A percentile compares a stretch with the other conserved stretches of the same genome.
phyloP scores from a whole-genome alignment of 2,113 vertebrate species.

The Balaeniceps rex region DNA sequence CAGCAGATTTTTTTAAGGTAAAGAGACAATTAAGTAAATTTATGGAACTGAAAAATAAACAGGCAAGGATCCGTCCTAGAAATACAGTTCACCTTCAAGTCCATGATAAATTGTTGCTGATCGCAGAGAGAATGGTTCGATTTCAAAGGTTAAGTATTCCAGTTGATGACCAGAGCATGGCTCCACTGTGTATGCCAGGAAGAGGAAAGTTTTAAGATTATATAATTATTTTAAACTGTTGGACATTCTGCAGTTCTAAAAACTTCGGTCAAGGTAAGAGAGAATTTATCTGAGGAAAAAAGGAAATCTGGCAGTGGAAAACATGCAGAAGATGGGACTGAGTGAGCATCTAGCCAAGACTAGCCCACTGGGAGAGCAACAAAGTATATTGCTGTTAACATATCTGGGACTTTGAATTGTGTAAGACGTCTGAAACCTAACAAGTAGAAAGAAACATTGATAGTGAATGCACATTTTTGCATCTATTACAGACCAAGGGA shows the following conservation, averaged over 20 bases:
- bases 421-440: neutral
- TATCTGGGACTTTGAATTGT: neutral
- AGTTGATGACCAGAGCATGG: neutral
- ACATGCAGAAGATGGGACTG: fast-evolving
- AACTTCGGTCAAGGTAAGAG: neutral
- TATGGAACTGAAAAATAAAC: neutral
- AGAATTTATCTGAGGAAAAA: neutral
- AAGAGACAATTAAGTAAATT: neutral
- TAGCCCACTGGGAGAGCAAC: neutral
- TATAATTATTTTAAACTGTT: neutral
- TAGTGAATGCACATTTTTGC: neutral
- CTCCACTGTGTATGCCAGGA: neutral
- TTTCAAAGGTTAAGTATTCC: neutral
- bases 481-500: neutral
- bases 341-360: neutral
- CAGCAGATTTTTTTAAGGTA: neutral
- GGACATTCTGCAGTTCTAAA: neutral
- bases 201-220: neutral
- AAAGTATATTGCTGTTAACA: neutral
- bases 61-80: neutral
- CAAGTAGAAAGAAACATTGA: neutral
- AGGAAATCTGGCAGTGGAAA: neutral
- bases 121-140: neutral
- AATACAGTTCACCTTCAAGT: neutral
- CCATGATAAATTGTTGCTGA: neutral